phyloP scores from a whole-genome alignment of 35 echinoderm and acorn worm species.

The Diadema setosum region DNA sequence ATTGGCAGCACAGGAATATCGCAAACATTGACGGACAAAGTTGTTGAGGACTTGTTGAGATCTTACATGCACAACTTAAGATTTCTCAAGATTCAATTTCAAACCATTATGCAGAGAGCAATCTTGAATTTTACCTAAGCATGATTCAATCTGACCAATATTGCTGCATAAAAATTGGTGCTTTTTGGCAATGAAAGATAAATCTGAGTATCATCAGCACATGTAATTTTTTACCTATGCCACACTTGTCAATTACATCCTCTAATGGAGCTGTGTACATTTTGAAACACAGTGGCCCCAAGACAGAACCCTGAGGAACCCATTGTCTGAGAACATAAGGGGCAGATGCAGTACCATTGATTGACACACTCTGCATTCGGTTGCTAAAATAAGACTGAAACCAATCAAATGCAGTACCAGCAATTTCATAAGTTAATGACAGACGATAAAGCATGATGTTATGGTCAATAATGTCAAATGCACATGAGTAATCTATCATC shows the following conservation, averaged over 20 bases:
- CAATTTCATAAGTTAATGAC: background rate
- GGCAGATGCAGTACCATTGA: background rate
- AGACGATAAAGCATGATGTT: constrained; percentile 31
- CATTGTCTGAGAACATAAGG: background rate
- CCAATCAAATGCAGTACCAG: constrained; percentile 1
- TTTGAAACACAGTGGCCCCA: constrained; percentile 6
- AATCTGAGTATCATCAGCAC: constrained; percentile 37
- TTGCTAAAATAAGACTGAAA: constrained; percentile 35
- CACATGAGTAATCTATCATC: constrained; percentile 47
- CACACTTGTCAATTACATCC: constrained; percentile 1
- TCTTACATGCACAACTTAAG: too few species aligned
- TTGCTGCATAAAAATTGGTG: background rate
- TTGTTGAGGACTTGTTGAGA: too few species aligned
- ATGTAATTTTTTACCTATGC: background rate
- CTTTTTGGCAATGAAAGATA: background rate
- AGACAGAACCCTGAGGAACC: constrained; percentile 29
- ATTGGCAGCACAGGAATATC: too few species aligned
- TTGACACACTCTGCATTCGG: constrained; percentile 7
- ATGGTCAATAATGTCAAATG: constrained; percentile 56
- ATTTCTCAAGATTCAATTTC: too few species aligned
- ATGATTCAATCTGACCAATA: background rate
- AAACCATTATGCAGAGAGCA: too few species aligned
- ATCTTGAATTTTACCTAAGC: too few species aligned
- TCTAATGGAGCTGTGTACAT: constrained; percentile 15
- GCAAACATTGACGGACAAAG: too few species aligned